Base-by-base conservation (phyloP, 2,888 invertebrate genomes). In the Cephalotes varians region DNA sequence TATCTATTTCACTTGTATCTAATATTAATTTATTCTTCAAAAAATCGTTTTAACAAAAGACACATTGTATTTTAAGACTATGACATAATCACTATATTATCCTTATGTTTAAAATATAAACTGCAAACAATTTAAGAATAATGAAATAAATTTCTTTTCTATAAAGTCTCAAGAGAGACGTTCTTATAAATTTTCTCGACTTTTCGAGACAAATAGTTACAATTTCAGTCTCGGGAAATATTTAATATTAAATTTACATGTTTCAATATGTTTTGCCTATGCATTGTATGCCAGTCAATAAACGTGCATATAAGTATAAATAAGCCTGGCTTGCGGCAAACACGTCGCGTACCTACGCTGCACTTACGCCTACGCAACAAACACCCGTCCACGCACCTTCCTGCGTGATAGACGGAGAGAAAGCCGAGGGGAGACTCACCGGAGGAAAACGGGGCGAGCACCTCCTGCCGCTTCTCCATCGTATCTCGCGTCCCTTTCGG, bases 401-500 rank as follows among this genome's bases (percentile, higher is more conserved):
- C 31, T 21, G n/a, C 6, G 5, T 28, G 44, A 34, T 54, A 31
- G 77, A 83, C 51, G 69, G 64, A 73, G 51, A 73, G 47, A 84
- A 44, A 85, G 80, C 51, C 72, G 67, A 65, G 58, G 81, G 56
- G 31, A 44, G 80, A 92, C 93, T 93, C 84, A 94, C 94, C 94
- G 82, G 93, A 94, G 76, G 94, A 94, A 89, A 94, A 93, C 76
- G 93, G 94, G 85, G 93, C 92, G 71, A 92, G 88, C 87, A 91
- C 92, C 89, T 93, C 94, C 83, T 92, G 93, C 67, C 92, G 92
- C 90, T 93, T 94, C 84, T 94, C 94, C 94, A 94, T 94, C 73
- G 82, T 80, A 79, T 44, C 28, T 69, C 44, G 31, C 71, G 71
- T 47, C 18, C 28, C 44, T 69, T 60, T 73, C 56, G 54, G 76